phyloP scores from a whole-genome alignment of 1,140 invertebrate genomes.

The Orchesella cincta region DNA sequence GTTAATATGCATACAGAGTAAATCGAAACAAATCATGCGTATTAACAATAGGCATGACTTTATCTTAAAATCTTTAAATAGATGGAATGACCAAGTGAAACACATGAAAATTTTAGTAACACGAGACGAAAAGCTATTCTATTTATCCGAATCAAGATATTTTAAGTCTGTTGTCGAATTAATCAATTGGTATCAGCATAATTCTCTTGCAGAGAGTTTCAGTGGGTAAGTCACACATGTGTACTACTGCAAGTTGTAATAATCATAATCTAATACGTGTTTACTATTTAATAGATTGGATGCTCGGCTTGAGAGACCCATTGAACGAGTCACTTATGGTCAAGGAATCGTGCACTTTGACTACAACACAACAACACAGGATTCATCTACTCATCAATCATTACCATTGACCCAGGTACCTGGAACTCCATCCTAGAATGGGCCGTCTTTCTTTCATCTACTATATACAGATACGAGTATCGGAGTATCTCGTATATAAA shows the following conservation, averaged over 20 bases:
- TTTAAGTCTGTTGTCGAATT: constrained; percentile 87
- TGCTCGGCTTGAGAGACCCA: constrained; percentile 43
- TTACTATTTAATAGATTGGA: constrained; percentile 32
- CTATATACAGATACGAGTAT: neutral
- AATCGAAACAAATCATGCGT: neutral
- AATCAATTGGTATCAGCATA: constrained; percentile 84
- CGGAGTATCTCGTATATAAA: too few relatives aligned
- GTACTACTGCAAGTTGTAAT: constrained; percentile 2
- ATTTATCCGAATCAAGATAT: constrained; percentile 82
- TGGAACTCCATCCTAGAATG: constrained; percentile 45
- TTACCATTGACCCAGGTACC: constrained; percentile 40
- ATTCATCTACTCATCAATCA: constrained; percentile 34
- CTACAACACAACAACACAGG: neutral
- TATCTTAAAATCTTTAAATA: too few relatives aligned
- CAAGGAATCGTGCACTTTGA: constrained; percentile 21
- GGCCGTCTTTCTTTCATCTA: neutral
- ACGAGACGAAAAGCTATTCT: constrained; percentile 67
- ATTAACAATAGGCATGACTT: constrained; percentile 28
- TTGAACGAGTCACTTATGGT: constrained; percentile 22
- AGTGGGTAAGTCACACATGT: constrained; percentile 68
- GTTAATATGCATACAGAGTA: neutral
- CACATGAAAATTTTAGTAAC: constrained; percentile 81
- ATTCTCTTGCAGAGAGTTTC: constrained; percentile 87
- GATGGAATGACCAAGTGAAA: constrained; percentile 79
- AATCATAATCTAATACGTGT: too few relatives aligned